A percentile compares a stretch with the other conserved stretches of the same genome.
These are phyloP conservation scores for Crioceris asparagi DNA, from an alignment of 2,888 invertebrate species.

Conservation along the genomic window DNA sequence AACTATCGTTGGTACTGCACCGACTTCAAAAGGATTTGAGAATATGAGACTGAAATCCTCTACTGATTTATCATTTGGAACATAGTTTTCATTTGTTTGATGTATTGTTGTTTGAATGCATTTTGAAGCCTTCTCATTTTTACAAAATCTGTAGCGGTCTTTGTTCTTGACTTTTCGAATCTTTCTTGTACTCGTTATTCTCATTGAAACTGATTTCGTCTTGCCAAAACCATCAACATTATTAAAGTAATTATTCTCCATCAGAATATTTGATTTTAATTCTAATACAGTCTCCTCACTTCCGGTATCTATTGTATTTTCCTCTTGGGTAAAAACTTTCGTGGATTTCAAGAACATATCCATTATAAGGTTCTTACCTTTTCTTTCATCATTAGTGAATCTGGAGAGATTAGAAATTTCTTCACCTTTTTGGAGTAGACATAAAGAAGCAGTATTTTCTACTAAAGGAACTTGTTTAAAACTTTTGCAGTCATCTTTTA, in stretches of 20 bases:
- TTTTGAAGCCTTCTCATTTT: conserved; percentile 4
- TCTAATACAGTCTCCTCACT: conserved; percentile 20
- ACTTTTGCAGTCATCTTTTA: conserved; percentile 10
- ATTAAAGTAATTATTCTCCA: conserved; percentile 20
- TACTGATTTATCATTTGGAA: no score
- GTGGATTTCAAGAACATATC: conserved; percentile 35
- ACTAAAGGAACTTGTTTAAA: neutral
- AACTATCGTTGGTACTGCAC: no score
- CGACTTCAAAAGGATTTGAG: no score
- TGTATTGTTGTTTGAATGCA: conserved; percentile 13
- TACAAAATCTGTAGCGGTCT: conserved; percentile 1
- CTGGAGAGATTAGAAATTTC: conserved; percentile 16
- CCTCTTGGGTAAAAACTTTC: conserved; percentile 18
- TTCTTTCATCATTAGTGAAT: conserved; percentile 24
- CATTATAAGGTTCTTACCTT: conserved; percentile 33
- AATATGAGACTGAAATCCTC: no score
- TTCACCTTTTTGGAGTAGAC: no score
- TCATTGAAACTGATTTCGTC: conserved; percentile 24
- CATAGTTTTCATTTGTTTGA: no score
- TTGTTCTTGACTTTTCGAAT: conserved; percentile 9
- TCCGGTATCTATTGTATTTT: conserved; percentile 7
- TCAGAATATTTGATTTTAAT: conserved; percentile 22
- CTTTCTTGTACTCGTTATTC: conserved; percentile 18
- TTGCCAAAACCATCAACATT: conserved; percentile 17
- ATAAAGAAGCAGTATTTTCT: no score